A percentile compares a stretch with the other conserved stretches of the same genome.
These are phyloP conservation scores for Drosophila serrata DNA, from an alignment of 1,140 invertebrate species.

Conservation along the genomic window DNA sequence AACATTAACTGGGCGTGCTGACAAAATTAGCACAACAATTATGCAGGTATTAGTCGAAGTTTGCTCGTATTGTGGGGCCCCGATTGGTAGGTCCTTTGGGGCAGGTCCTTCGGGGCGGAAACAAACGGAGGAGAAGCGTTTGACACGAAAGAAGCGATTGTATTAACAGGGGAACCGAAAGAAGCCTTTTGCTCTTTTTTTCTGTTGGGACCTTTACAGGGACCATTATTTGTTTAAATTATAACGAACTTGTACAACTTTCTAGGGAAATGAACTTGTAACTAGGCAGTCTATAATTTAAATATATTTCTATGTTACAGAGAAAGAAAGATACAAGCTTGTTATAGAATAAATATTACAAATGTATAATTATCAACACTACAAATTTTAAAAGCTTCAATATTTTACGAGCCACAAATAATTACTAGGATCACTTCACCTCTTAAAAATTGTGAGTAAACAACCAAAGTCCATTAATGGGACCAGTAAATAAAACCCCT, in stretches of 20 bases:
- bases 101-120: background rate
- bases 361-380: too few species aligned
- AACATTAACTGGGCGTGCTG: slow-evolving; percentile 81
- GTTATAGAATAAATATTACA: background rate
- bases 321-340: background rate
- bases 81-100: slow-evolving; percentile 32
- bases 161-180: background rate
- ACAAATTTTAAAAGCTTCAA: too few species aligned
- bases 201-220: background rate
- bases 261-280: slow-evolving; percentile 5
- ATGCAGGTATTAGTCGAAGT: slow-evolving; percentile 75
- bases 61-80: slow-evolving; percentile 39
- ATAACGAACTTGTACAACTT: slow-evolving; percentile 7
- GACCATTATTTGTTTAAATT: slow-evolving; percentile 18
- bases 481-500: background rate
- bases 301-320: slow-evolving; percentile 1
- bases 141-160: slow-evolving; percentile 14
- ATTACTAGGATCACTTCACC: background rate
- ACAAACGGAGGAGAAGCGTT: slow-evolving; percentile 1
- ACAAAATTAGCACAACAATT: slow-evolving; percentile 81
- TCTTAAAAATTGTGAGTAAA: background rate
- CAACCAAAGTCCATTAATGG: slow-evolving; percentile 21
- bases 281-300: slow-evolving; percentile 7
- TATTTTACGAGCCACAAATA: background rate
- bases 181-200: slow-evolving; percentile 16